phyloP scores from a whole-genome alignment of 2,797 vertebrate genomes.

The Bovichtus diacanthus region DNA sequence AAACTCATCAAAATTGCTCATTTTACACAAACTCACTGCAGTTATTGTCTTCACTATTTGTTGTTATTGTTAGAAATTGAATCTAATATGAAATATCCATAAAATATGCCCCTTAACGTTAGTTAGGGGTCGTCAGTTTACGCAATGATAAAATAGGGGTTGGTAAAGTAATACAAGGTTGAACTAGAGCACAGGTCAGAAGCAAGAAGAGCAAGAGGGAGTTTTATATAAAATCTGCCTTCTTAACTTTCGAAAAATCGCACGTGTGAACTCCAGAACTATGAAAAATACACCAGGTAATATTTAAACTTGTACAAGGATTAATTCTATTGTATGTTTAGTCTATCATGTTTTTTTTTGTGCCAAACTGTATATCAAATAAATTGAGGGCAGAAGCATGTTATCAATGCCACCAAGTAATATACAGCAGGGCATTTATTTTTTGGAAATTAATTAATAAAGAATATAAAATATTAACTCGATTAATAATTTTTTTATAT shows the following conservation, averaged over 20 bases:
- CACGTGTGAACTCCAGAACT: neutral
- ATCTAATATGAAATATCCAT: too few relatives aligned
- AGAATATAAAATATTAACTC: neutral
- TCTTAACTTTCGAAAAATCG: neutral
- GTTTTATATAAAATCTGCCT: slow-evolving; percentile 3
- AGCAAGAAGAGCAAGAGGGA: neutral
- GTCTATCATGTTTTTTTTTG: neutral
- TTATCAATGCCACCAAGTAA: neutral
- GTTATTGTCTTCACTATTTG: too few relatives aligned
- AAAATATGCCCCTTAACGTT: too few relatives aligned
- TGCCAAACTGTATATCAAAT: neutral
- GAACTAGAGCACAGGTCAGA: neutral
- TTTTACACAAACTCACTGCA: too few relatives aligned
- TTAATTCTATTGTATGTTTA: neutral
- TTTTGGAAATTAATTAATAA: neutral
- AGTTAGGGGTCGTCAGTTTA: too few relatives aligned
- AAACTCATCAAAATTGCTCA: too few relatives aligned
- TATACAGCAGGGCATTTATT: neutral
- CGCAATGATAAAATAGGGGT: too few relatives aligned
- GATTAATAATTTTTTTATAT: neutral
- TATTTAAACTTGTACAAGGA: neutral
- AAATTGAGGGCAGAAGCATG: neutral
- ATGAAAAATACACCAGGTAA: neutral
- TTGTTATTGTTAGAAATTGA: too few relatives aligned
- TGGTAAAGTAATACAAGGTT: too few relatives aligned